Conservation (phyloP, 1,140 invertebrate species). For the Tribolium madens region DNA sequence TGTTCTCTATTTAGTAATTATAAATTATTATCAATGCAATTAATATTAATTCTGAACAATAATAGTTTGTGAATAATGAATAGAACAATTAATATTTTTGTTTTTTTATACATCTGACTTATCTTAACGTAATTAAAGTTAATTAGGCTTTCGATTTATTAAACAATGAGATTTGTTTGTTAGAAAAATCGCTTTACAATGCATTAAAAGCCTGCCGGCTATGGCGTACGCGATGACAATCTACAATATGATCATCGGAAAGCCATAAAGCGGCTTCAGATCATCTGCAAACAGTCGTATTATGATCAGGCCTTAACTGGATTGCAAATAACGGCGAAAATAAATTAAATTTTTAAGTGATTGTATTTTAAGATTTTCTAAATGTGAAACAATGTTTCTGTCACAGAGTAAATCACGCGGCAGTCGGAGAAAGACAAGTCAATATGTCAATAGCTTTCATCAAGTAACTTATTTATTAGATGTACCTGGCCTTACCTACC, state of each 20-base stretch:
- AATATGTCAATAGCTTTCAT: constrained; percentile 49
- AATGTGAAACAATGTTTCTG: not conserved
- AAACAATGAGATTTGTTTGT: too few species aligned
- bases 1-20: too few species aligned
- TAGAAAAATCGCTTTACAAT: constrained; percentile 16
- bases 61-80: too few species aligned
- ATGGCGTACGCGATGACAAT: constrained; percentile 43
- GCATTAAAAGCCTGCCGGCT: constrained; percentile 35
- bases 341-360: too few species aligned
- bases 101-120: too few species aligned
- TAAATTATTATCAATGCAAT: too few species aligned
- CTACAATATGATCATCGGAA: constrained; percentile 42
- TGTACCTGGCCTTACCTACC: constrained; percentile 32
- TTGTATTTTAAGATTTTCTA: not conserved
- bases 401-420: constrained; percentile 46
- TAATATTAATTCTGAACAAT: too few species aligned
- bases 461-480: constrained; percentile 41
- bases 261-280: constrained; percentile 31
- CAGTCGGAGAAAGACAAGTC: constrained; percentile 48
- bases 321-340: not conserved
- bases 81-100: too few species aligned
- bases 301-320: not conserved
- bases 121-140: too few species aligned
- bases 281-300: constrained; percentile 24
- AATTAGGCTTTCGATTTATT: too few species aligned